These are phyloP conservation scores for Salpingus planirostris DNA, from an alignment of 2,888 invertebrate species.

Conservation along the genomic window DNA sequence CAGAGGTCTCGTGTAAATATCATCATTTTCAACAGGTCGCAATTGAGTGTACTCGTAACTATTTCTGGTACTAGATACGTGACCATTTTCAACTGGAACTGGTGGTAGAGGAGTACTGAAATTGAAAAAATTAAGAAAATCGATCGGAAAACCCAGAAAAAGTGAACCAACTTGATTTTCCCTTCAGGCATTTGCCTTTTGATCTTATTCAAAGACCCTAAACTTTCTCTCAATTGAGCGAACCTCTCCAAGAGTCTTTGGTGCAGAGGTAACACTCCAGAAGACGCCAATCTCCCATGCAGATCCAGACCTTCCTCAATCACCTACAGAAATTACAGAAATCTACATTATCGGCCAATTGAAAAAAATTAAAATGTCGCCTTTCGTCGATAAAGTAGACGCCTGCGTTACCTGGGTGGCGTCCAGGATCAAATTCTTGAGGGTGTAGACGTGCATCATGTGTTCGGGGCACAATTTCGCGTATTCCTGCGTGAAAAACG, in stretches of 20 bases:
- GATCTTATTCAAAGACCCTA: conserved; percentile 55
- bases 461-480: conserved; percentile 50
- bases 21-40: conserved; percentile 40
- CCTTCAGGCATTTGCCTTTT: conserved; percentile 67
- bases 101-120: conserved; percentile 73
- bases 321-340: too few species aligned
- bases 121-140: conserved; percentile 16
- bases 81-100: conserved; percentile 64
- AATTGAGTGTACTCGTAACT: too few species aligned
- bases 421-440: conserved; percentile 63
- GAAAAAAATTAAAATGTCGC: conserved; percentile 4
- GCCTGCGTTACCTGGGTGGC: too few species aligned
- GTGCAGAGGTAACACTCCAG: conserved; percentile 86
- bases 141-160: conserved; percentile 7
- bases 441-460: conserved; percentile 46
- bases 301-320: conserved; percentile 76
- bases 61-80: too few species aligned
- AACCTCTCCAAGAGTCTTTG: conserved; percentile 82
- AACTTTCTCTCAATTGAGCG: conserved; percentile 69
- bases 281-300: conserved; percentile 78
- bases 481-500: conserved; percentile 82
- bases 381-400: conserved; percentile 30
- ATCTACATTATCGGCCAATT: background rate
- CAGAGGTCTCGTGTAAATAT: conserved; percentile 64
- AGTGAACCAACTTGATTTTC: conserved; percentile 52